Base-by-base conservation (phyloP, 2,888 invertebrate species). In the Teinopalpus imperialis region DNA sequence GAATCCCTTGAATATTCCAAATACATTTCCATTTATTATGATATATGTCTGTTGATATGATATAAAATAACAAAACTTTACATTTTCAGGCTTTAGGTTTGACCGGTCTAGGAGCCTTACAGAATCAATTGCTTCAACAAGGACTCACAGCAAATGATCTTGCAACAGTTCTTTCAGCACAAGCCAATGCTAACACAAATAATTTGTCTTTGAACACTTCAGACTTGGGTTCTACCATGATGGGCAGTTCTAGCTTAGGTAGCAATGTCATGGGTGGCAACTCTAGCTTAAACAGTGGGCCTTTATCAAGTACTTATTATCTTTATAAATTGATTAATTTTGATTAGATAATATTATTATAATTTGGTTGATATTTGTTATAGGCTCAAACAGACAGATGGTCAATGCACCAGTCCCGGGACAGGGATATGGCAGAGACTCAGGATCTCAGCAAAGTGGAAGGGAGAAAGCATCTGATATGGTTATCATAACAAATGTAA, bases 401-500 rank as follows among this genome's bases (percentile, higher is more conserved):
- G 72, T 71, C n/a, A 57, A 56, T 14, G 66, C 73, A 14, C 54
- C 73, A 1, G 64, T 74, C 4, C 62, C 76, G 0, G 68, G 74
- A 2, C 86, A 83, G 37, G 66, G 63, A 2, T 72, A 66, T 26
- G 77, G 78, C 0, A 69, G 85, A 1, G 85, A 86, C 1, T 53
- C 67, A 0, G 58, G 53, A 1, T 58, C 57, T 1, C 80, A 74
- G 40, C 73, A 53, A 31, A 60, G 53, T 7, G 63, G 35, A 41
- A 61, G 83, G 13, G 87, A 87, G 1, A 87, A 86, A 49, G 40
- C 69, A 4, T 80, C 86, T 0, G 89, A 89, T 43, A 87, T 89
- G 85, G 86, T 89, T 16, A 76, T 88, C 31, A 86, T 89, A 43
- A 80, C 81, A 10, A 87, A 89, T 66, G 89, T 89, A 61, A 80